Evolutionary conservation across 2,888 invertebrate species (phyloP), one percentile per base, ranked within the genome.

Genomic region (Matsumyia berberina): DNA sequence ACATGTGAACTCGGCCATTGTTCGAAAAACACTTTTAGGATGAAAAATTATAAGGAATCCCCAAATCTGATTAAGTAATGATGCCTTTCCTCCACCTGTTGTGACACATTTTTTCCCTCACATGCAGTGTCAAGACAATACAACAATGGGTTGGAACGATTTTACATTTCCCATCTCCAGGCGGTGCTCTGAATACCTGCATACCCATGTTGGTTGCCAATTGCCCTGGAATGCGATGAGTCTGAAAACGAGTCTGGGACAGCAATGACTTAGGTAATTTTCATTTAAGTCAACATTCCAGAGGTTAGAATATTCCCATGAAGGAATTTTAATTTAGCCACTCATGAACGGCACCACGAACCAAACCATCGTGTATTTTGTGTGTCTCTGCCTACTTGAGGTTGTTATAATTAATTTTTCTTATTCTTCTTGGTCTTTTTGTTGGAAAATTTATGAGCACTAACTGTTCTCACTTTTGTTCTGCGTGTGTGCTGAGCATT

Each of bases 271-370:
- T 85, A 37, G 74, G 37, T 44, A 80, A 80, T 85, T 85, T 85
- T 85, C 74, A 80, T 85, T 85, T 80, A 85, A 85, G 74, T 85
- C 70, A 76, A 80, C 85, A 85, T 85, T 85, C 85, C 85, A 76
- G 74, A 74, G 74, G 74, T 80, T 80, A 80, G 80, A 85, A 85
- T 80, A 80, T 85, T 85, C 85, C 51, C 85, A 85, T 70, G 79
- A 53, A 66, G 35, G 80, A 80, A 80, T 80, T 70, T 73, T 80
- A 74, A 70, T 74, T 69, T 60, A 39, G 44, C 37, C 73, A 83
- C 73, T 67, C 67, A 55, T 29, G 67, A 73, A 42, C 70, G 62
- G 39, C 57, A 57, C 33, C n/a, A 53, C 35, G 39, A 11, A 15
- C 17, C 4, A 8, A n/a, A n/a, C n/a, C n/a, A n/a, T n/a, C n/a